Conservation (phyloP, 1,140 invertebrate species). For the Bombus balteatus region DNA sequence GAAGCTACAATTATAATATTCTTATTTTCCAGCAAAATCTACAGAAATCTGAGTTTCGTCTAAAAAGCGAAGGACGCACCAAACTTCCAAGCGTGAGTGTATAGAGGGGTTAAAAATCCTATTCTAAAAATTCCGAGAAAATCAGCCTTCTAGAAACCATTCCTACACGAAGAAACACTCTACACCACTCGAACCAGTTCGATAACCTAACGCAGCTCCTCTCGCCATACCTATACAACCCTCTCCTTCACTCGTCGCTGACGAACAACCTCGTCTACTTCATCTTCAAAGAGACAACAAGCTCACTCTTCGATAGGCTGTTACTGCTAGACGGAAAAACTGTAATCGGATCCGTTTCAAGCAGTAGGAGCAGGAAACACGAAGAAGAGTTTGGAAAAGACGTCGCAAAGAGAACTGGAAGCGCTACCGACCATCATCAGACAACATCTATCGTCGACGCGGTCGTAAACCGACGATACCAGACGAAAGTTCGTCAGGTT, state of each 20-base stretch:
- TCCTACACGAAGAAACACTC: not conserved
- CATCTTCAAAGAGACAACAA: constrained; percentile 15
- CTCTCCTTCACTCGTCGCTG: not conserved
- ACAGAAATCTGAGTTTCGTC: not conserved
- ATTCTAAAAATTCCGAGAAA: not conserved
- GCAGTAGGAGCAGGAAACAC: not conserved
- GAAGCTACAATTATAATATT: too few species aligned
- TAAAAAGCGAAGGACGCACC: too few species aligned
- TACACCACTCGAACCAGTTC: not conserved
- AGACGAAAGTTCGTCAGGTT: constrained; percentile 15
- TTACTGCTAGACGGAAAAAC: not conserved
- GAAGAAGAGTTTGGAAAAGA: not conserved
- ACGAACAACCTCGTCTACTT: not conserved
- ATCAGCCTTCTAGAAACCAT: not conserved
- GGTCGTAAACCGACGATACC: constrained; percentile 16
- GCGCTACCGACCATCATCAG: constrained; percentile 2
- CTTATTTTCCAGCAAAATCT: too few species aligned
- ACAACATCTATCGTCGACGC: constrained; percentile 6
- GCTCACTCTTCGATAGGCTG: not conserved
- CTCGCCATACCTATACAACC: not conserved
- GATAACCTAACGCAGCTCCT: not conserved
- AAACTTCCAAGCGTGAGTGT: too few species aligned
- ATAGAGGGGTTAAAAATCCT: not conserved
- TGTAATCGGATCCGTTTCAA: constrained; percentile 25
- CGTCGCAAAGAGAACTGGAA: not conserved